Evolutionary conservation across 2,113 vertebrate species (phyloP), one percentile per base, ranked within the genome.

Genomic region (Polypterus bichir): DNA sequence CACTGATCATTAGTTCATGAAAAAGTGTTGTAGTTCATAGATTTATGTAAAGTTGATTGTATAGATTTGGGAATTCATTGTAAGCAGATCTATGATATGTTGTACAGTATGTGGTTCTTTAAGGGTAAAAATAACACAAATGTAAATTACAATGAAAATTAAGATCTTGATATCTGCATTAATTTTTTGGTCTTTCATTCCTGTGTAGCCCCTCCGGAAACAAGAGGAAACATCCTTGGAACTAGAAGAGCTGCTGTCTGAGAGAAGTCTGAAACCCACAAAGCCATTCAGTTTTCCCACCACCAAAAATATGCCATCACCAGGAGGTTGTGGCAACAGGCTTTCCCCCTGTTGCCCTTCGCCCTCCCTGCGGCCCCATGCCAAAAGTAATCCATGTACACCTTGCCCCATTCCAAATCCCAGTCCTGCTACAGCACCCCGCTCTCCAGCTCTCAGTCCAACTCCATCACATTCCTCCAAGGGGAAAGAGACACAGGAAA

Each of bases 311-410:
- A 11, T 81, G 62, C 79, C 89, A 5, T 78, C 89, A 0, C 69
- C 83, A 0, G 74, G 76, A 45, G 54, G 78, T 45, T 89, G 88
- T 6, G 75, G 84, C 7, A 71, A 86, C 71, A 92, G 88, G 70
- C 74, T 93, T 57, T 89, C 92, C 0, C 91, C 92, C 54, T 97
- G 91, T 76, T 93, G 89, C 74, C 93, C 89, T 78, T 93, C 93
- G 0, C 91, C 92, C 0, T 77, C 83, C 51, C 73, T 84, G 48
- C 81, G 81, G 68, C 81, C 86, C 55, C 83, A 85, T 4, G 68
- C 89, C 48, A 82, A 90, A 71, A 91, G 89, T 67, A 88, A 84
- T 67, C 87, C 86, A 44, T 91, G 93, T 64, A 92, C 92, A 69
- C 93, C 93, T 71, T 86, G 92, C 48, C 68, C 84, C 47, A 86